A percentile compares a stretch with the other conserved stretches of the same genome.
These are phyloP conservation scores for Cybosia mesomella DNA, from an alignment of 2,888 invertebrate species.

Conservation along the genomic window DNA sequence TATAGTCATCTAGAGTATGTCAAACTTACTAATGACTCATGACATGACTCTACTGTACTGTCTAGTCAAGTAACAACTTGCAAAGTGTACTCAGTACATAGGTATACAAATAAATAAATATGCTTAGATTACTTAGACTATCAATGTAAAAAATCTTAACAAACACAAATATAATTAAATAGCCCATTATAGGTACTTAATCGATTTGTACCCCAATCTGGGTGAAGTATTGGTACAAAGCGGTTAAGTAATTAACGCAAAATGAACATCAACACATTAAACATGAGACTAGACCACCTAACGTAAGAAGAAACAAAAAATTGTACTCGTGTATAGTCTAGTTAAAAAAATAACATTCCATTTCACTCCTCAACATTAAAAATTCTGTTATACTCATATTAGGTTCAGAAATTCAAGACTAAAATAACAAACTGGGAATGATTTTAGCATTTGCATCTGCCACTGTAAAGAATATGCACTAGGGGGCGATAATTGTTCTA, in stretches of 20 bases:
- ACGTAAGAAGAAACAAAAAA: background rate
- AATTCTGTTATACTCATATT: background rate
- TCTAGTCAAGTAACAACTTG: background rate
- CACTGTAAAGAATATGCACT: too few species aligned
- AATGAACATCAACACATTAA: background rate
- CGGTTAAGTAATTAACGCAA: background rate
- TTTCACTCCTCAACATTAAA: background rate
- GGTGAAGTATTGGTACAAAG: background rate
- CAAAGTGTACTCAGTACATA: background rate
- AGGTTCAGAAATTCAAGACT: background rate
- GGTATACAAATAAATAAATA: background rate
- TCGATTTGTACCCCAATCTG: background rate
- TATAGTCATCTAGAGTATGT: background rate
- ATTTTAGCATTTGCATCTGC: background rate
- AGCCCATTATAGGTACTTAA: background rate
- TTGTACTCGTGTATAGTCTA: background rate
- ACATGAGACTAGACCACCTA: background rate
- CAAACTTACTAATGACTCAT: background rate
- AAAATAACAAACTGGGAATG: background rate
- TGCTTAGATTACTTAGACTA: background rate
- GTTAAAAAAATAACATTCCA: background rate
- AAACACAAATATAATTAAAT: background rate
- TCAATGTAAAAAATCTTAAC: background rate
- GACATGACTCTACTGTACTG: background rate
- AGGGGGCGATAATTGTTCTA: too few species aligned